Conservation (phyloP, 1,140 invertebrate genomes). For the Caenorhabditis briggsae region DNA sequence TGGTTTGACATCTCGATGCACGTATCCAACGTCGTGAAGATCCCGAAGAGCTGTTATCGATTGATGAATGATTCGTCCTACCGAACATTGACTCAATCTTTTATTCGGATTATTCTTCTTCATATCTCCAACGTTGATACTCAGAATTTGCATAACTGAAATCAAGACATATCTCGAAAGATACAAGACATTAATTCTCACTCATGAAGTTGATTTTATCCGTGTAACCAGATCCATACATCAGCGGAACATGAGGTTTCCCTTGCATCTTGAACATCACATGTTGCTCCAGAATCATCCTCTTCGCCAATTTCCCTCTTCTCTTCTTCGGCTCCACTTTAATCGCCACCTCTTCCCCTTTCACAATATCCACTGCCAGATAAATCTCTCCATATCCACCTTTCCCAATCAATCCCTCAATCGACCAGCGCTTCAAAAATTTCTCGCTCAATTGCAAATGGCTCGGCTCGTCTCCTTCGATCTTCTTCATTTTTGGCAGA, state of each 20-base stretch:
- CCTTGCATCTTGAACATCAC: constrained; percentile 90
- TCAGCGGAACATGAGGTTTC: constrained; percentile 74
- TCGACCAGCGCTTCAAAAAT: constrained; percentile 64
- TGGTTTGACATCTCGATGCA: constrained; percentile 98
- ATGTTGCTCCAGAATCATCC: constrained; percentile 96
- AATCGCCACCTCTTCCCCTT: constrained; percentile 88
- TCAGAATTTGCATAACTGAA: constrained; percentile 85
- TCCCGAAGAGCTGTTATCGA: constrained; percentile 86
- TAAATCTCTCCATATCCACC: constrained; percentile 99
- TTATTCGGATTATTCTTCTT: constrained; percentile 88
- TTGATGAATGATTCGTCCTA: constrained; percentile 92
- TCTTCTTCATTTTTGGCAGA: constrained; percentile 36
- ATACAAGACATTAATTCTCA: neutral
- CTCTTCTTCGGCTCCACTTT: constrained; percentile 97
- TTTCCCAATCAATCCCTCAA: constrained; percentile 89
- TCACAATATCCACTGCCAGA: constrained; percentile 88
- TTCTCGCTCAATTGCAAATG: constrained; percentile 43
- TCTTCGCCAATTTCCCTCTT: constrained; percentile 93
- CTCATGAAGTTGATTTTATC: constrained; percentile 57
- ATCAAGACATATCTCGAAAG: neutral
- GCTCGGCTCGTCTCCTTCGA: constrained; percentile 28
- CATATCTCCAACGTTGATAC: constrained; percentile 95
- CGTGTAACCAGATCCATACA: constrained; percentile 65
- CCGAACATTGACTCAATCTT: constrained; percentile 94
- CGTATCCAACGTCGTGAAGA: constrained; percentile 97